Evolutionary conservation across 2,113 vertebrate genomes (phyloP).

Genomic region (Telmatochromis sp.): DNA sequence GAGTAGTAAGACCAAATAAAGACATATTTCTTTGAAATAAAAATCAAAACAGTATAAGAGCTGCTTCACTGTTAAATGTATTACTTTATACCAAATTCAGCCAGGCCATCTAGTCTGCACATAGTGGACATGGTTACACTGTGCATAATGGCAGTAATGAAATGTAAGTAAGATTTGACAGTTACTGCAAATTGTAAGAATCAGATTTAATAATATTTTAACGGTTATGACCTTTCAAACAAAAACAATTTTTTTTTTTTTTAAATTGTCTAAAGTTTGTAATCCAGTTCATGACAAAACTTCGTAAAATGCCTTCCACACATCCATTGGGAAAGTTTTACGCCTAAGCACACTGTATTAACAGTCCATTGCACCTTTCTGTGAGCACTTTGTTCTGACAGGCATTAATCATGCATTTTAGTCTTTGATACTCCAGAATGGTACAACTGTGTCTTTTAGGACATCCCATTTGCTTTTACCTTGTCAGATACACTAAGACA

Average conservation of each 20-base stretch:
- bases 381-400: background rate
- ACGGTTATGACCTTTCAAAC: background rate
- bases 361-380: background rate
- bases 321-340: background rate
- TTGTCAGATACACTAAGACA: constrained; percentile 11
- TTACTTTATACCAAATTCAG: background rate
- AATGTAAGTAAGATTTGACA: background rate
- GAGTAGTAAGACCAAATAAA: background rate
- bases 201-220: background rate
- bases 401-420: constrained; percentile 22
- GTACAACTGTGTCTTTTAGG: background rate
- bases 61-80: background rate
- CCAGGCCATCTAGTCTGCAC: background rate
- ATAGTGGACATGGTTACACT: background rate
- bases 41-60: background rate
- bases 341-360: background rate
- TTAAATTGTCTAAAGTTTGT: background rate
- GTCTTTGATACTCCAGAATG: background rate
- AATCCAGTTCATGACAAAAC: background rate
- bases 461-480: background rate
- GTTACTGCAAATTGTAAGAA: background rate
- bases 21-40: background rate
- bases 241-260: background rate
- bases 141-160: background rate
- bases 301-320: background rate